These are phyloP conservation scores for Drosophila sulfurigaster DNA, from an alignment of 1,140 invertebrate genomes.

Conservation along the genomic window DNA sequence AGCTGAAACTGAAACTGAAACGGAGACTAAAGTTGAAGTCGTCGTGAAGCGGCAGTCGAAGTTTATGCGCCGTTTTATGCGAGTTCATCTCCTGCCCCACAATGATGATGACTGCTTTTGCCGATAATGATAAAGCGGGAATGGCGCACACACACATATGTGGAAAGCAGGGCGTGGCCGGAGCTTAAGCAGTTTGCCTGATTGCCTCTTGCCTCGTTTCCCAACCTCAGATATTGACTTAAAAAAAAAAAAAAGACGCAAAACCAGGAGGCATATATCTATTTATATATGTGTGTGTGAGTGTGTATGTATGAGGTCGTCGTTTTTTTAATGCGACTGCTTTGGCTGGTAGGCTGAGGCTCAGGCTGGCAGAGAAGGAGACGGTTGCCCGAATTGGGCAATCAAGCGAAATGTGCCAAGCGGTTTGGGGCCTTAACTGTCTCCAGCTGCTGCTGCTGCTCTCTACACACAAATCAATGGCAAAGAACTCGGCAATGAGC, in stretches of 20 bases:
- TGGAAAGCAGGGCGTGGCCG: constrained; percentile 37
- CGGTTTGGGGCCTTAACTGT: constrained; percentile 49
- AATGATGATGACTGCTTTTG: constrained; percentile 52
- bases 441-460: constrained; percentile 1
- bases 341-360: constrained; percentile 23
- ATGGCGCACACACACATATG: constrained; percentile 13
- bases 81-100: constrained; percentile 11
- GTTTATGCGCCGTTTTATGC: constrained; percentile 62
- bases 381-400: constrained; percentile 70
- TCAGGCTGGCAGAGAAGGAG: constrained; percentile 27
- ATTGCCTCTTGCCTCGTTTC: constrained; percentile 30
- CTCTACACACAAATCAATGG: constrained; percentile 59
- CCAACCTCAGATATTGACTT: constrained; percentile 46
- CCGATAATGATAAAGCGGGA: constrained; percentile 54
- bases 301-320: constrained; percentile 4
- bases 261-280: background rate
- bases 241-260: constrained; percentile 35
- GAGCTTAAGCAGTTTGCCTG: constrained; percentile 56
- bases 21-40: constrained; percentile 1
- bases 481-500: constrained; percentile 63
- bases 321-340: constrained; percentile 60
- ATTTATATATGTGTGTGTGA: constrained; percentile 8
- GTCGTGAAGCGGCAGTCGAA: constrained; percentile 30
- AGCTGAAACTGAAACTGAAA: constrained; percentile 19
- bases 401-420: constrained; percentile 73